Conservation (phyloP, 2,888 invertebrate species). For the Acleris cristana region DNA sequence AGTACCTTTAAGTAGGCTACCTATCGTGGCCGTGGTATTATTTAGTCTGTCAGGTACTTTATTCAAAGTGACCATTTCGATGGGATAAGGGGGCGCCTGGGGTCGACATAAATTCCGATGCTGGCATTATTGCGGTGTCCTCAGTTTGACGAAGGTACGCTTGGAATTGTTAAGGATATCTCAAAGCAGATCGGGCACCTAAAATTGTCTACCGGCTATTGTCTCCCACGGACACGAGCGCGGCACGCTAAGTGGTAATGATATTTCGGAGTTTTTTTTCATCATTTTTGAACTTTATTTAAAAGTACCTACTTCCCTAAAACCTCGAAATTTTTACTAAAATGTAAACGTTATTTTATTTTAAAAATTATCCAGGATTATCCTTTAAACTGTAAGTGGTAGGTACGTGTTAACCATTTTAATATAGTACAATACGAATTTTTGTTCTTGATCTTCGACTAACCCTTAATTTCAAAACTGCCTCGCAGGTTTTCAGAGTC, state of each 20-base stretch:
- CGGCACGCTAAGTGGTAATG: constrained; percentile 42
- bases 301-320: too few relatives aligned
- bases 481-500: neutral
- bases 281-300: neutral
- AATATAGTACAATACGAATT: too few relatives aligned
- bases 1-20: constrained; percentile 33
- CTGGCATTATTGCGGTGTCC: constrained; percentile 71
- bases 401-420: too few relatives aligned
- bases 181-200: constrained; percentile 62
- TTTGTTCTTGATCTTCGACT: neutral
- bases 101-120: constrained; percentile 75
- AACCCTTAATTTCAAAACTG: neutral
- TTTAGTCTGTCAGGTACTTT: constrained; percentile 70
- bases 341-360: too few relatives aligned
- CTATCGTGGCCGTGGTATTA: constrained; percentile 51
- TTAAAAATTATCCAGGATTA: too few relatives aligned
- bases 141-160: constrained; percentile 77
- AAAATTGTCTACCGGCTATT: constrained; percentile 59
- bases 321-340: too few relatives aligned
- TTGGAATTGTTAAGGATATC: constrained; percentile 69
- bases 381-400: too few relatives aligned
- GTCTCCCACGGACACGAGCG: constrained; percentile 52
- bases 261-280: constrained; percentile 25
- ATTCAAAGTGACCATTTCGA: constrained; percentile 69
- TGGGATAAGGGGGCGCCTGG: constrained; percentile 62